Conservation (phyloP, 2,113 vertebrate genomes). For the Scolopax mira region DNA sequence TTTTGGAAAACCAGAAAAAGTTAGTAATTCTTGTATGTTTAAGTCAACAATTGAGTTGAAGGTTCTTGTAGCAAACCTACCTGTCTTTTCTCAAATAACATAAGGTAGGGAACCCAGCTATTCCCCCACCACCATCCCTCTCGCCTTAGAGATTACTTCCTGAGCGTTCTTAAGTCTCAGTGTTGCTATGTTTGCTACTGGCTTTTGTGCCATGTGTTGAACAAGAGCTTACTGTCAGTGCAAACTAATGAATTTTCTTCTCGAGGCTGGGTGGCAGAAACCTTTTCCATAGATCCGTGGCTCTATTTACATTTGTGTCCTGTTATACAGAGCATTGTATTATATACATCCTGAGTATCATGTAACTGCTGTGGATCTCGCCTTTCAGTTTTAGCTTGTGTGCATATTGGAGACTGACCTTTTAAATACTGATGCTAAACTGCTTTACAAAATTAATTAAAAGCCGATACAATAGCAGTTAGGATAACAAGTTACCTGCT, state of each 20-base stretch:
- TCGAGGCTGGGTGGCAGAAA: background rate
- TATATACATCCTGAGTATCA: background rate
- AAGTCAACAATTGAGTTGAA: background rate
- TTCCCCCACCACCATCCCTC: accelerated
- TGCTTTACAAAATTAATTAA: constrained; percentile 5
- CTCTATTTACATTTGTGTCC: constrained; percentile 22
- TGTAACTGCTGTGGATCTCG: background rate
- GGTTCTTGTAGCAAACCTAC: background rate
- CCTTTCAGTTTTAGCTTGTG: background rate
- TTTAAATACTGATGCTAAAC: background rate
- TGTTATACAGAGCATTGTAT: background rate
- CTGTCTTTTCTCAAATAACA: background rate
- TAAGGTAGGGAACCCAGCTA: background rate
- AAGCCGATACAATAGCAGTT: background rate
- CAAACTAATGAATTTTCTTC: constrained; percentile 37
- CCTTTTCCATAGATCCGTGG: background rate
- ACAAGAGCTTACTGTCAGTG: constrained; percentile 33
- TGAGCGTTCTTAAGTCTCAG: background rate
- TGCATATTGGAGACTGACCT: background rate
- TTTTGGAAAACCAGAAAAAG: background rate
- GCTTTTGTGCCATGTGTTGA: constrained; percentile 29
- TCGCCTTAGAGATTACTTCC: background rate
- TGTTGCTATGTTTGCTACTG: background rate
- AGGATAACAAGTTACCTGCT: background rate
- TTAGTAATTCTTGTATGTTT: background rate